Evolutionary conservation across 2,888 invertebrate genomes (phyloP).

Genomic region (Meganola albula): DNA sequence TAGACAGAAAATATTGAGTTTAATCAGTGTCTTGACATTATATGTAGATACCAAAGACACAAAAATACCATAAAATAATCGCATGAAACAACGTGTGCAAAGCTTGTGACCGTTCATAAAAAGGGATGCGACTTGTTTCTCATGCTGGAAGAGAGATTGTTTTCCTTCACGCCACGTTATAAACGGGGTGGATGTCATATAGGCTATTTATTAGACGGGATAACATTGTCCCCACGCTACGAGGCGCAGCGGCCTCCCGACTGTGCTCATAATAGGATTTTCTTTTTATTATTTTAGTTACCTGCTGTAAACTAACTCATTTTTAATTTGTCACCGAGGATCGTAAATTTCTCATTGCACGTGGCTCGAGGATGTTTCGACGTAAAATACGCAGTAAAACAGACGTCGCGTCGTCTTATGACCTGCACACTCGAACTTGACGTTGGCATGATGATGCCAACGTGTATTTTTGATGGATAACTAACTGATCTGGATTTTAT

Average conservation of each 20-base stretch:
- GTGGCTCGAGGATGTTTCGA: constrained; percentile 41
- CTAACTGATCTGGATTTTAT: constrained; percentile 31
- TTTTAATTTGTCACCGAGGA: constrained; percentile 69
- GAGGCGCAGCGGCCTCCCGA: constrained; percentile 33
- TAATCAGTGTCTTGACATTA: too few species aligned
- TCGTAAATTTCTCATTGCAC: constrained; percentile 63
- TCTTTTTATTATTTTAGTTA: constrained; percentile 66
- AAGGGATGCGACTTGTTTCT: constrained; percentile 63
- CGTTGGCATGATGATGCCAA: constrained; percentile 32
- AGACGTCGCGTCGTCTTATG: constrained; percentile 41
- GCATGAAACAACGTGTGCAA: constrained; percentile 43
- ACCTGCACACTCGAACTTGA: constrained; percentile 33
- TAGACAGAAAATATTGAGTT: too few species aligned
- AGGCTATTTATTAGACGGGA: constrained; percentile 68
- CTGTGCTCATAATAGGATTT: constrained; percentile 61
- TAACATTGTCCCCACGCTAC: constrained; percentile 62
- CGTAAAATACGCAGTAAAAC: constrained; percentile 59
- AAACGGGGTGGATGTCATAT: constrained; percentile 57
- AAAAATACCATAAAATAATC: too few species aligned
- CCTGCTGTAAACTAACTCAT: constrained; percentile 68
- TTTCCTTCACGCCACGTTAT: constrained; percentile 55
- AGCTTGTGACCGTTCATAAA: constrained; percentile 57
- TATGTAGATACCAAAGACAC: too few species aligned
- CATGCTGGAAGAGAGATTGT: constrained; percentile 55
- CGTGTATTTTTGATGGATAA: constrained; percentile 40